Conservation (phyloP, 2,797 vertebrate species). For the Fundulus diaphanus region DNA sequence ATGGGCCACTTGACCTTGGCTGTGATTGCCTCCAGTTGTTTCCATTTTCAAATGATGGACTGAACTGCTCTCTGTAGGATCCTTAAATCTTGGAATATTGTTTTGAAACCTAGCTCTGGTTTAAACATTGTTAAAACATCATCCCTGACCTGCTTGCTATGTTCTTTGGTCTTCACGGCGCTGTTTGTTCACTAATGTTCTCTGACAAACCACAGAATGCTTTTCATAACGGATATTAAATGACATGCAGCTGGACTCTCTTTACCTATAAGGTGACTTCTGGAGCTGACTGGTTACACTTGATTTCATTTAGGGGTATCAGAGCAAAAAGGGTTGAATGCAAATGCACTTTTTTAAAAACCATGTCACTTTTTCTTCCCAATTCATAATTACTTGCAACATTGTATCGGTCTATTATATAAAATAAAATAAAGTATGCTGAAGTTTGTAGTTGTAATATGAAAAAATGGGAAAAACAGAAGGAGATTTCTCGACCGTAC, state of each 20-base stretch:
- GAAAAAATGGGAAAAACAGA: constrained; percentile 42
- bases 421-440: not conserved
- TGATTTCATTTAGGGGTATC: not conserved
- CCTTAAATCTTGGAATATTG: not conserved
- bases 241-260: not conserved
- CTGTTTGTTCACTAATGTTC: not conserved
- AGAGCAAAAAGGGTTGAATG: not conserved
- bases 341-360: not conserved
- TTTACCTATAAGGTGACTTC: not conserved
- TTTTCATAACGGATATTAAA: not conserved
- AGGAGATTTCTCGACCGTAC: constrained; percentile 73
- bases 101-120: not conserved
- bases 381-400: too few relatives aligned
- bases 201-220: not conserved
- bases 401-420: too few relatives aligned
- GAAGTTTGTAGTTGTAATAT: not conserved
- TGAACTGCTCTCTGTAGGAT: not conserved
- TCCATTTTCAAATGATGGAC: not conserved
- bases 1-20: too few relatives aligned
- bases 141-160: not conserved
- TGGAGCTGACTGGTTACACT: too few relatives aligned
- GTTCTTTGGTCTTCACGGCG: not conserved
- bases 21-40: not conserved
- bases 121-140: not conserved
- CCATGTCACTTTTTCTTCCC: too few relatives aligned